Base-by-base conservation (phyloP, 2,113 vertebrate species). In the Cervus canadensis region DNA sequence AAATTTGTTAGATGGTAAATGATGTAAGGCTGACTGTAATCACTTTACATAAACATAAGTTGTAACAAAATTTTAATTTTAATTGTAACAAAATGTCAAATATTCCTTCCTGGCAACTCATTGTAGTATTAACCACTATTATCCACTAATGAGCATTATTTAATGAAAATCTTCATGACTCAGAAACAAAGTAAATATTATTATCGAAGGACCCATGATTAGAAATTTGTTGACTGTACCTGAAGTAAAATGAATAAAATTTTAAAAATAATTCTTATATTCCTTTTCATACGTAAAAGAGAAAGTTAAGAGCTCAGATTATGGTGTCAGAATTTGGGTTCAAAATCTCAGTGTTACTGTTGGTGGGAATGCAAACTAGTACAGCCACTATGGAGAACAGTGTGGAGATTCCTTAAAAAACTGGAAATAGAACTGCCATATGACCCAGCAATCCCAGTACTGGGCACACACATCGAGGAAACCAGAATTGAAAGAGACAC, bases 151-250 rank as follows among this genome's bases (percentile, higher is more conserved):
- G 64, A 86, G 82, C 30, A 88, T 85, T 90, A 91, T 86, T 95
- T 93, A 74, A 95, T 92, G 30, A 97, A 95, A 93, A 95, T 93
- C 23, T 60, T 86, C 25, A 59, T 19, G 25, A 93, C n/a, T 88
- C 86, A 60, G 43, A 94, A 94, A 94, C 62, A 89, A 91, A 96
- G 56, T 83, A 96, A 84, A 62, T 93, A 40, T 82, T 94, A 40
- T 94, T 92, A 30, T 90, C 87, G 85, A 45, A 85, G 16, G 40
- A 95, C 17, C 14, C 17, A 28, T 67, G 92, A 64, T 83, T 97
- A 94, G 50, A 95, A 95, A 56, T 76, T 83, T 82, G 19, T 82
- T 91, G 54, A 90, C 64, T 87, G 90, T 93, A 78, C 17, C 36
- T 96, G 28, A 10, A 50, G 64, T 43, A 64, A 88, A 95, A 84